A percentile compares a stretch with the other conserved stretches of the same genome.
Evolutionary conservation across 2,113 vertebrate species (phyloP).

Genomic region (Bos taurus): ARS-UCD2.0 NC_037356.1:42756501-42757000

Average conservation of each 20-base stretch:
- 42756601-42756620: background rate
- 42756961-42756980: background rate
- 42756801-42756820: background rate
- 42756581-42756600: background rate
- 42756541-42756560: background rate
- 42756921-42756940: background rate
- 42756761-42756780: background rate
- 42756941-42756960: background rate
- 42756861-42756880: background rate
- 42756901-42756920: background rate
- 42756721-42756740: background rate
- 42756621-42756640: background rate
- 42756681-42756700: background rate
- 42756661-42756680: background rate
- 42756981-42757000: background rate
- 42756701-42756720: background rate
- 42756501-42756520: background rate
- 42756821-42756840: background rate
- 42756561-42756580: background rate
- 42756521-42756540: background rate
- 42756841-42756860: background rate
- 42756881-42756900: background rate
- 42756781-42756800: background rate
- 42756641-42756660: no score
- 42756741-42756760: background rate